Base-by-base conservation (phyloP, 1,140 invertebrate genomes). In the Drosophila bocqueti region DNA sequence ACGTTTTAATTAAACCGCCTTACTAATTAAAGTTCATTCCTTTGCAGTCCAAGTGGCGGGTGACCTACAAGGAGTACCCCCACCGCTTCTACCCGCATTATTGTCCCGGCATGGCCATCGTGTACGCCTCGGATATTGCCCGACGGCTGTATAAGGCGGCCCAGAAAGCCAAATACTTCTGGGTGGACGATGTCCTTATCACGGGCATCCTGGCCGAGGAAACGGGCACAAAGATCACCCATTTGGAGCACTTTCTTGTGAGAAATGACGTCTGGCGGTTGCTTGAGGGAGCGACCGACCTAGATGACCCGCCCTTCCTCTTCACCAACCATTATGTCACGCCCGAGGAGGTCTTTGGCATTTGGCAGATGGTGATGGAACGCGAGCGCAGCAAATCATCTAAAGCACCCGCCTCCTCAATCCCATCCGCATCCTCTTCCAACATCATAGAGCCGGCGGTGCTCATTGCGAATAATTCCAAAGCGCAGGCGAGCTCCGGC, bases 141-240 rank as follows among this genome's bases (percentile, higher is more conserved):
- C 94, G 95, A 76, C 91, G 94, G 21, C 84, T 97, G n/a, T 96
- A 96, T 68, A 93, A 93, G 61, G 94, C 95, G 62, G 95, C 95
- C 4, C 95, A 96, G 85, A 93, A 91, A 49, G 76, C 94, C 13
- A 93, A 93, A 7, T 97, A 96, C 92, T 97, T 98, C 93, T 98
- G 97, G 97, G 96, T 97, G 52, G 97, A 98, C 91, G 97, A 97
- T 93, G 96, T 97, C 13, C 95, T 96, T 78, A 94, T 97, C 21
- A 97, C 97, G 2, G 97, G 97, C 34, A 95, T 95, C 10, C 89
- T 97, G 61, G 95, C 95, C 3, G 91, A 94, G 75, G 94, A 94
- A 87, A 93, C 95, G 11, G 95, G 95, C 87, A 87, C 95, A 31
- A 93, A 94, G 16, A 94, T 95, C 64, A 94, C 94, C 15, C 91